phyloP scores from a whole-genome alignment of 2,797 vertebrate genomes.

The Alcedo atthis region DNA sequence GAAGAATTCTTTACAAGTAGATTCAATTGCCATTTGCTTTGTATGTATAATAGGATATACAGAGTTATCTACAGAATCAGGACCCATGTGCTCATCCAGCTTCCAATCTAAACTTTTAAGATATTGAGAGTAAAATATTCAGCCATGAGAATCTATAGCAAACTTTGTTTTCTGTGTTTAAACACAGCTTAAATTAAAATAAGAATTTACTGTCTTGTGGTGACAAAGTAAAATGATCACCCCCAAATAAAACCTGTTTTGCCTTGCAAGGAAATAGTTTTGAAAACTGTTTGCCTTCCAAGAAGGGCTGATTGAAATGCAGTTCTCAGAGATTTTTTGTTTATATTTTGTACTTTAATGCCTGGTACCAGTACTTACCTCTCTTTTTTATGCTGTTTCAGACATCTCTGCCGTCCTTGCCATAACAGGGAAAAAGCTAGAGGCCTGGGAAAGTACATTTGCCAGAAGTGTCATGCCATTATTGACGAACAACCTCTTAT shows the following conservation, averaged over 20 bases:
- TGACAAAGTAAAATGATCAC: background rate
- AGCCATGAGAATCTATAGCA: background rate
- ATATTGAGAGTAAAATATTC: background rate
- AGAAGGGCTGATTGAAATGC: background rate
- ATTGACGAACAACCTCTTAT: slow-evolving; percentile 96
- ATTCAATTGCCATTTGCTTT: background rate
- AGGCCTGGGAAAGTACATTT: slow-evolving; percentile 93
- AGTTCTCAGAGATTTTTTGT: background rate
- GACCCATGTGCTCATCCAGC: background rate
- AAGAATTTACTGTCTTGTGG: background rate
- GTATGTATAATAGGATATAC: background rate
- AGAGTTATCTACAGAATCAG: background rate
- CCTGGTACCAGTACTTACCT: background rate
- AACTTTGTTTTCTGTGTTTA: background rate
- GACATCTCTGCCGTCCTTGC: slow-evolving; percentile 95
- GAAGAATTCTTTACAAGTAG: background rate
- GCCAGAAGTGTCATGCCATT: slow-evolving; percentile 97
- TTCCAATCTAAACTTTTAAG: background rate
- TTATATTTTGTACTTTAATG: background rate
- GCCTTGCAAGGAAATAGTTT: background rate
- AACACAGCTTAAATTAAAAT: background rate
- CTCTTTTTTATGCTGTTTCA: slow-evolving; percentile 51
- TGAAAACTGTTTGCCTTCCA: background rate
- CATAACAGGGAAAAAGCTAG: slow-evolving; percentile 96
- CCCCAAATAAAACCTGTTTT: background rate